Evolutionary conservation across 1,140 invertebrate genomes (phyloP).

Genomic region (Microplitis demolitor): DNA sequence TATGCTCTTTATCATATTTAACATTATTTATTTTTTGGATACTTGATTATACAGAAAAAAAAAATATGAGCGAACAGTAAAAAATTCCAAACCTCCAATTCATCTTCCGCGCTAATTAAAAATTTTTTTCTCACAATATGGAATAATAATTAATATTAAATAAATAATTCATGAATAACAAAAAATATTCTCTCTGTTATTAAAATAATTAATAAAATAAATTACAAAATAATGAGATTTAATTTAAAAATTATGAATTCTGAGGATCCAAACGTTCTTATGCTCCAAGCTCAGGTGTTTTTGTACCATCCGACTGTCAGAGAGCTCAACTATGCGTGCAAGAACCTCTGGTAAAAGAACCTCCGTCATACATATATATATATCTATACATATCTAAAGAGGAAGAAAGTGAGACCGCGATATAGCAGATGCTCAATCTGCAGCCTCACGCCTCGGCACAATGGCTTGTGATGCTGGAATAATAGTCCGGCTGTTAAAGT

Average conservation of each 20-base stretch:
- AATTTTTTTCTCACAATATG: no score
- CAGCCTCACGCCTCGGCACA: conserved; percentile 32
- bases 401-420: conserved; percentile 15
- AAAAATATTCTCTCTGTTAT: no score
- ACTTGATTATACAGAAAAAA: no score
- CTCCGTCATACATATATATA: not conserved
- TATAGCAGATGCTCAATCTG: conserved; percentile 30
- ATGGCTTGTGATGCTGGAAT: conserved; percentile 30
- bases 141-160: no score
- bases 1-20: no score
- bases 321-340: conserved; percentile 9
- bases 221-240: no score
- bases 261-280: not conserved
- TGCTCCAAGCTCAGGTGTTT: not conserved
- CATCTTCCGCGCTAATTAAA: no score
- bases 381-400: not conserved
- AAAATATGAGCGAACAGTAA: no score
- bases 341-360: not conserved
- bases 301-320: not conserved
- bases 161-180: no score
- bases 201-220: no score
- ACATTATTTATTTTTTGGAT: no score
- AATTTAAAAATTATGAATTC: not conserved
- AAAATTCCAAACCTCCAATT: no score
- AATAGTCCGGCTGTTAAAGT: conserved; percentile 23